Evolutionary conservation across 2,113 vertebrate genomes (phyloP).

Genomic region (Trichechus manatus): DNA sequence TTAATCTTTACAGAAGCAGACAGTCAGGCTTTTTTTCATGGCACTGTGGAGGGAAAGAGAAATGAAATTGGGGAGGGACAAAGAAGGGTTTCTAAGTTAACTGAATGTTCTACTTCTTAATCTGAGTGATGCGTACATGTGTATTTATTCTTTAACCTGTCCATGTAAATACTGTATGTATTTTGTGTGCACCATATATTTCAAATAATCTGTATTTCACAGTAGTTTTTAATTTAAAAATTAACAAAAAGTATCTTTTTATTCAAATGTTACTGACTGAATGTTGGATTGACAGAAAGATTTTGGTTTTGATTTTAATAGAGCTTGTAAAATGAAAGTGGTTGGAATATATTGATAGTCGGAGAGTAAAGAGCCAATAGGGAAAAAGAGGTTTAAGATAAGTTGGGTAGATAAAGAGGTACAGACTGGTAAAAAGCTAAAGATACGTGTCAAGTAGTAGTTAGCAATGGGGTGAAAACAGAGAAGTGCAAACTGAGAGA

Average conservation of each 20-base stretch:
- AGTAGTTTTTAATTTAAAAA: conserved; percentile 35
- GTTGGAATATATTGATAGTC: background rate
- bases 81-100: background rate
- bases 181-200: background rate
- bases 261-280: background rate
- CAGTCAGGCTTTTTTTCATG: too few species aligned
- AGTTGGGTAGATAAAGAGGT: background rate
- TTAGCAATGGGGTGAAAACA: background rate
- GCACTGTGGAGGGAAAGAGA: background rate
- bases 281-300: background rate
- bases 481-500: conserved; percentile 27
- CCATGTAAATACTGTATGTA: background rate
- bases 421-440: background rate
- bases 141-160: background rate
- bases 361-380: background rate
- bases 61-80: background rate
- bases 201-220: background rate
- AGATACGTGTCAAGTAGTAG: background rate
- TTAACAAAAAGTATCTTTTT: background rate
- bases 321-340: background rate
- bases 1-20: too few species aligned
- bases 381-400: background rate
- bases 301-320: conserved; percentile 18
- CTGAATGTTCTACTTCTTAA: conserved; percentile 13
- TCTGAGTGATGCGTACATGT: background rate